Base-by-base conservation (phyloP, 1,140 invertebrate genomes). In the Formica exsecta region DNA sequence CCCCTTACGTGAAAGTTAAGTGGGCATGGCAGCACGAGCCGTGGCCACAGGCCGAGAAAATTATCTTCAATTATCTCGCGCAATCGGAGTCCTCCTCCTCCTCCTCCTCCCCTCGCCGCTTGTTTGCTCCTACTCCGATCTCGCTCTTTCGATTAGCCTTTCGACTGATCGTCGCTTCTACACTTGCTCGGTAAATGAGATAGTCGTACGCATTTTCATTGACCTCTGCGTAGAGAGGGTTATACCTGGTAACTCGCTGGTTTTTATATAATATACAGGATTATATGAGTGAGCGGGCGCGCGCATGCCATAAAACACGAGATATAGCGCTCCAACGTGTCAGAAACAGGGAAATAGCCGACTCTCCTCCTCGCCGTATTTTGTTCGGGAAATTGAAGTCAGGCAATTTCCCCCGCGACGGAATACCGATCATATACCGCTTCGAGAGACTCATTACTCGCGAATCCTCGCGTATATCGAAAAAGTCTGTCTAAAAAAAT, bases 1-100 rank as follows among this genome's bases (percentile, higher is more conserved):
- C 91, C 92, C 93, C 93, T 93, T 93, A 93, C 91, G 93, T 94
- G 92, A 94, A 94, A 94, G 92, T 92, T 92, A 94, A 94, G 92
- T 92, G 92, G 90, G 92, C 93, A 93, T 93, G 90, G 90, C 89
- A 86, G 88, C 91, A 92, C 92, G 92, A 92, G 91, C 86, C 91
- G 89, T 93, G 90, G 91, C 91, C 85, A 89, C 88, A 77, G 74
- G 89, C 84, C 87, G 91, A 93, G 92, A 86, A 94, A 94, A 93
- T 94, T 92, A 93, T 93, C 92, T 92, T 88, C 87, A 92, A 93
- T 93, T 94, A 94, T 94, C 91, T 87, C 89, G 77, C 80, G 88
- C 85, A 86, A 91, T 92, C 90, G 84, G 41, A 66, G 84, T 76
- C 32, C 32, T 32, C 32, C 32, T 32, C 32, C 32, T 29, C 25